Evolutionary conservation across 2,888 invertebrate genomes (phyloP).

Genomic region (Drosophila nr. fundita): DNA sequence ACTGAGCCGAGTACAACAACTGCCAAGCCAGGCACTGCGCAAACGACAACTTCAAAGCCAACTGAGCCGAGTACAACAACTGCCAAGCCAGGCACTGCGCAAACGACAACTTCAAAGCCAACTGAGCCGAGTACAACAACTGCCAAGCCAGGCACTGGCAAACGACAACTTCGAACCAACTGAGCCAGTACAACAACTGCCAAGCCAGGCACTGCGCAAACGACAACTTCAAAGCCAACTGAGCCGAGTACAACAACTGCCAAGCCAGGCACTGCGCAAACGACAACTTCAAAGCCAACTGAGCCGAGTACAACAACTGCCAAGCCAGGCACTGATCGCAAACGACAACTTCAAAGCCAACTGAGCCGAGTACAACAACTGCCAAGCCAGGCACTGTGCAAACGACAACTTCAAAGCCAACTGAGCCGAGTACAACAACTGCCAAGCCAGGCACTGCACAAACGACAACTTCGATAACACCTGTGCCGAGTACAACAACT

Average conservation of each 20-base stretch:
- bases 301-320: neutral
- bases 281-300: neutral
- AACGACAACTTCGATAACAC: neutral
- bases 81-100: neutral
- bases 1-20: neutral
- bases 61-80: neutral
- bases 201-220: neutral
- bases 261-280: neutral
- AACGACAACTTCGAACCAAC: neutral
- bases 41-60: neutral
- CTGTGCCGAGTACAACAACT: neutral
- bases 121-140: slow-evolving; percentile 1
- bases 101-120: neutral
- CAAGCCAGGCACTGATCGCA: neutral
- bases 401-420: neutral
- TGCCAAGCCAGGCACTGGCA: neutral
- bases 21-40: neutral
- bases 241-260: neutral
- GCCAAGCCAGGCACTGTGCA: neutral
- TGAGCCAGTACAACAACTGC: slow-evolving; percentile 2
- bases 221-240: neutral
- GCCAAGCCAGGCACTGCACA: neutral
- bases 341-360: neutral
- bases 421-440: neutral
- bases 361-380: neutral